These are phyloP conservation scores for Zaprionus taronus DNA, from an alignment of 1,140 invertebrate species.

Conservation along the genomic window DNA sequence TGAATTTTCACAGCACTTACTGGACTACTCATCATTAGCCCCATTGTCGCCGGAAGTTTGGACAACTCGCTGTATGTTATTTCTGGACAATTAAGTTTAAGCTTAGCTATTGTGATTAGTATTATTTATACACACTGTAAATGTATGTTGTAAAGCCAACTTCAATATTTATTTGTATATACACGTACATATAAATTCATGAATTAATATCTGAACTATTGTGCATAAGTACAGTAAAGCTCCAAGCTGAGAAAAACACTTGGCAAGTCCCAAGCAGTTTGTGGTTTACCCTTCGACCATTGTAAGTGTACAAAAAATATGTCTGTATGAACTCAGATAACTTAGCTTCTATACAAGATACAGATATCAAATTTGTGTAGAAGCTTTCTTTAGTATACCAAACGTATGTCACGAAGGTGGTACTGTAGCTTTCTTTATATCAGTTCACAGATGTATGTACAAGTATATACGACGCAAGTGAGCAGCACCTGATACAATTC, in stretches of 20 bases:
- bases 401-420: background rate
- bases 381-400: background rate
- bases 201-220: too few species aligned
- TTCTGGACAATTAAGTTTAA: background rate
- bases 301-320: too few species aligned
- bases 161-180: too few species aligned
- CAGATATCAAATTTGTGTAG: background rate
- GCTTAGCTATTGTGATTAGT: background rate
- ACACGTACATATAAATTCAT: too few species aligned
- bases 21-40: conserved; percentile 22
- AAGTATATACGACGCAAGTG: background rate
- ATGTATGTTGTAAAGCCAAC: too few species aligned
- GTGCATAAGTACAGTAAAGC: too few species aligned
- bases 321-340: background rate
- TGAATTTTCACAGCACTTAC: background rate
- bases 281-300: too few species aligned
- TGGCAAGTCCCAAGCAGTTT: too few species aligned
- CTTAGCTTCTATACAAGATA: background rate
- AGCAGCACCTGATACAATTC: background rate
- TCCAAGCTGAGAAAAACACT: too few species aligned
- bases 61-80: conserved; percentile 25
- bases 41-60: conserved; percentile 43
- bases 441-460: too few species aligned
- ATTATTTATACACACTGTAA: too few species aligned
- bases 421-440: too few species aligned